A percentile compares a stretch with the other conserved stretches of the same genome.
These are phyloP conservation scores for Adelognathus sp. DNA, from an alignment of 2,888 invertebrate species.

Conservation along the genomic window DNA sequence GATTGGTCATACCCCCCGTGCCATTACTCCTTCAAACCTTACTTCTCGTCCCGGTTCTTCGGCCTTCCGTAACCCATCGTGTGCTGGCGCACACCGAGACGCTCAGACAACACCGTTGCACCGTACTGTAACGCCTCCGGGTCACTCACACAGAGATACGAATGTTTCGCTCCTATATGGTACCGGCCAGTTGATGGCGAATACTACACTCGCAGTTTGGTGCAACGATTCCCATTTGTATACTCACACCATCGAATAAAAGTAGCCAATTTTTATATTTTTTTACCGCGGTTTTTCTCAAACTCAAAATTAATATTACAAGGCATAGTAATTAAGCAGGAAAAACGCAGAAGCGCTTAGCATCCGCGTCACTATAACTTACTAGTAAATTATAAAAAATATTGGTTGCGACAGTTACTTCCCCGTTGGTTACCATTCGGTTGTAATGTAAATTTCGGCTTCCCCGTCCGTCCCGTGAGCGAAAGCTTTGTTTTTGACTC, in stretches of 20 bases:
- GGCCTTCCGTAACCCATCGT: conserved; percentile 53
- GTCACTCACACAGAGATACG: conserved; percentile 29
- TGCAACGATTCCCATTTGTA: not conserved
- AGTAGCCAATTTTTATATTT: not conserved
- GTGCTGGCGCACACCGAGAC: conserved; percentile 4
- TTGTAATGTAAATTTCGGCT: too few relatives aligned
- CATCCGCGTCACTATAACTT: too few relatives aligned
- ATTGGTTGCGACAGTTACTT: too few relatives aligned
- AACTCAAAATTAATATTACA: too few relatives aligned
- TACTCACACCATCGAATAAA: not conserved
- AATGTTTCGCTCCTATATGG: conserved; percentile 11
- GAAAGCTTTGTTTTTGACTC: too few relatives aligned
- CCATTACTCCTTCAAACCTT: conserved; percentile 78
- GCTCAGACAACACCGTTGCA: conserved; percentile 3
- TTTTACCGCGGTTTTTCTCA: too few relatives aligned
- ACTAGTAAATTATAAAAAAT: too few relatives aligned
- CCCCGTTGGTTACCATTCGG: too few relatives aligned
- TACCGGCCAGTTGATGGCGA: not conserved
- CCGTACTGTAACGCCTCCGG: conserved; percentile 47
- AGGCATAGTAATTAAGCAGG: too few relatives aligned
- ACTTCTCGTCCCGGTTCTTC: conserved; percentile 57
- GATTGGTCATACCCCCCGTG: conserved; percentile 80
- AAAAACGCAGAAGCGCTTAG: too few relatives aligned
- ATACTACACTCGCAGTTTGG: not conserved
- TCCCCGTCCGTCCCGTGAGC: too few relatives aligned